Evolutionary conservation across 2,797 vertebrate genomes (phyloP), one percentile per base, ranked within the genome.

Genomic region (Phoxinus dragarum): DNA sequence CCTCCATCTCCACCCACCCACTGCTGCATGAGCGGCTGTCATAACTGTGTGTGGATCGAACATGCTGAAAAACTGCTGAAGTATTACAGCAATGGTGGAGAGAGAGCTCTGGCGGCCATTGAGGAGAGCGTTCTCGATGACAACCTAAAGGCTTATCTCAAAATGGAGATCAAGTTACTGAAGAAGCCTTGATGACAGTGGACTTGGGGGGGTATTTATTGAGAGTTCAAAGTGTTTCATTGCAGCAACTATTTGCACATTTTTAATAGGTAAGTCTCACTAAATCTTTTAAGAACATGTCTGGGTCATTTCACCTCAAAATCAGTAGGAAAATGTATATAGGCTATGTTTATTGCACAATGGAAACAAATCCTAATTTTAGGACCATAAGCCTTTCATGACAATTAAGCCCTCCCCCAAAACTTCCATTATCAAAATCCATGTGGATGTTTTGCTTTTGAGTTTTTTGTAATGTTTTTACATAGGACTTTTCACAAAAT

Each of bases 1-100:
- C 93, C 95, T 0, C 94, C 94, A 0, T 31, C 94, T 0, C 93
- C 96, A 0, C 98, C 98, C 54, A 94, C 95, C 0, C 95, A 96
- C 92, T 99, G 98, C 94, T 99, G 98, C 80, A 97, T 98, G 94
- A 98, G 97, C 0, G 98, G 98, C 84, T 99, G 98, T 79, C 96
- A 97, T 71, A 97, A 93, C 95, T 99, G 98, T 0, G 97, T 99
- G 19, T 99, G 98, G 98, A 93, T 99, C 3, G 94, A 92, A 0
- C 96, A 99, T 0, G 96, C 97, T 0, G 96, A 98, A 68, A 92
- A 93, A 74, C 94, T 99, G 89, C 92, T 97, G 86, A 88, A 61
- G 27, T 96, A 89, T 81, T 97, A 96, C 90, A 91, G 67, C 2
- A 96, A 98, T 0, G 96, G 97, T 0, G 96, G 96, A 0, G 91